phyloP scores from a whole-genome alignment of 2,797 vertebrate species.

The Synaphobranchus kaupii region DNA sequence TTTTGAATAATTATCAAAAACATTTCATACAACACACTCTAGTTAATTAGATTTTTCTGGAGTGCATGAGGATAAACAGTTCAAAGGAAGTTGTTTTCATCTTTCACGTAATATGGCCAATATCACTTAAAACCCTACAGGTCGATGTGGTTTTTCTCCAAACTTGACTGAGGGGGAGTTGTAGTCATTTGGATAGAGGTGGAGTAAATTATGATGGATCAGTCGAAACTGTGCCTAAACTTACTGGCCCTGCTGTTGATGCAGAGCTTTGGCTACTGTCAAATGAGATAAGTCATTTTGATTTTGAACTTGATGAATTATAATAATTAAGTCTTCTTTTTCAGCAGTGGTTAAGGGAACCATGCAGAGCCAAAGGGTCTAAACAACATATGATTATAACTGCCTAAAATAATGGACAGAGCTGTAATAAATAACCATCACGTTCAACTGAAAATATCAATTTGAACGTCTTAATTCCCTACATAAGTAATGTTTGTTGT shows the following conservation, averaged over 20 bases:
- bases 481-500: not conserved
- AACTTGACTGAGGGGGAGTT: not conserved
- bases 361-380: not conserved
- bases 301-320: not conserved
- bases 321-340: not conserved
- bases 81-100: not conserved
- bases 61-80: not conserved
- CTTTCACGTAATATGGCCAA: not conserved
- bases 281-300: not conserved
- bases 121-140: not conserved
- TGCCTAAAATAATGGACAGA: not conserved
- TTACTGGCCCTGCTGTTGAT: not conserved
- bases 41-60: not conserved
- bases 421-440: not conserved
- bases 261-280: not conserved
- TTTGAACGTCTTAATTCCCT: not conserved
- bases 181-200: not conserved
- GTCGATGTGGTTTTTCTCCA: not conserved
- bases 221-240: not conserved
- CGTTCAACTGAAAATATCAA: constrained; percentile 3
- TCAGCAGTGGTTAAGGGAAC: not conserved
- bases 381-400: not conserved
- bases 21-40: not conserved
- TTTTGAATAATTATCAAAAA: not conserved
- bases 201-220: not conserved